Base-by-base conservation (phyloP, 2,797 vertebrate species). In the Bufotes viridis region DNA sequence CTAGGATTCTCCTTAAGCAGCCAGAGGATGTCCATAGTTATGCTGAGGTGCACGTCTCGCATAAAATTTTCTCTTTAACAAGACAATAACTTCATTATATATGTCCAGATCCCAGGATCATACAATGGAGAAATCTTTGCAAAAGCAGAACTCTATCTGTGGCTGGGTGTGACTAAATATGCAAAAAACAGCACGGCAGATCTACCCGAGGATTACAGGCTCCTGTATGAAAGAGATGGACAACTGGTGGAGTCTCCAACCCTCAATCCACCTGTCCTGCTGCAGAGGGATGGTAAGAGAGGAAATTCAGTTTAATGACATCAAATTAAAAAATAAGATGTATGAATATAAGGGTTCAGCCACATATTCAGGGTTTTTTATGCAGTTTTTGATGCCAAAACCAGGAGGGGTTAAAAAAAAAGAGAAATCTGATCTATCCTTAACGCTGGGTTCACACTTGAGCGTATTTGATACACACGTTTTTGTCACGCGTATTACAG, bases 141-240 rank as follows among this genome's bases (percentile, higher is more conserved):
- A 26, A 99, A 99, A 91, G 91, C 98, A 87, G 98, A 99, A 93
- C 93, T 97, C 72, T 97, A 97, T 90, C 91, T 99, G 93, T 98
- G 98, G 97, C 95, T 99, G 1, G 97, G 97, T 55, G 87, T 96
- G 78, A 94, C 93, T 86, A 98, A 97, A 87, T 97, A 98, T 12
- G 93, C 92, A 0, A 98, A 97, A 92, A 97, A 97, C 90, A 96
- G 94, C 82, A 93, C 93, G 76, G 92, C 63, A 0, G 95, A 94
- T 57, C 91, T 99, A 83, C 97, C 97, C 2, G 93, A 93, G 12
- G 97, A 98, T 82, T 97, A 98, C 90, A 92, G 91, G 80, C 96
- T 93, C 0, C 63, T 97, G 24, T 97, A 94, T 1, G 94, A 95
- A 42, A 94, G 92, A 0, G 91, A 92, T 1, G 91, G 92, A 12